phyloP scores from a whole-genome alignment of 53 echinoderm and acorn worm genomes.

The Henricia sp. region DNA sequence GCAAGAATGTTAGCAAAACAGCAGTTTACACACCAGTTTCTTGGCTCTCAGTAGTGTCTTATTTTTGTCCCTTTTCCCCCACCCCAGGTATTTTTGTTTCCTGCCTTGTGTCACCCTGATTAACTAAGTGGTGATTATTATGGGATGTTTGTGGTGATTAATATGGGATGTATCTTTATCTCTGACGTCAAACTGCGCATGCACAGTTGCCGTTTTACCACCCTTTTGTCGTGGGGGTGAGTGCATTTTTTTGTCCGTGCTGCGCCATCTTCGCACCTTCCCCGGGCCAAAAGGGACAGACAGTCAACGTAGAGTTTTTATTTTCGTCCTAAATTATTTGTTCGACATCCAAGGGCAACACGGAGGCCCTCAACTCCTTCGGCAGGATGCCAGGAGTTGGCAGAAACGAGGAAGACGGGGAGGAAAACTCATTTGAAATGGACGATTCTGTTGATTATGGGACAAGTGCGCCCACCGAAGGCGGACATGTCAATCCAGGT shows the following conservation, averaged over 20 bases:
- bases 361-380: slow-evolving; percentile 41
- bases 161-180: slow-evolving; percentile 98
- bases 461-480: slow-evolving; percentile 54
- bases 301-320: slow-evolving; percentile 13
- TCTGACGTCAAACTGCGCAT: slow-evolving; percentile 99
- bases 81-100: slow-evolving; percentile 57
- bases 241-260: slow-evolving; percentile 36
- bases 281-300: slow-evolving; percentile 46
- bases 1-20: slow-evolving; percentile 29
- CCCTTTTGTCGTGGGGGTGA: slow-evolving; percentile 99
- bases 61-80: slow-evolving; percentile 20
- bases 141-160: slow-evolving; percentile 98
- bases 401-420: slow-evolving; percentile 74
- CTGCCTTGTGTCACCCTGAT: slow-evolving; percentile 69
- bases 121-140: slow-evolving; percentile 97
- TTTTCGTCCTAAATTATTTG: slow-evolving; percentile 44
- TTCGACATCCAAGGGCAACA: slow-evolving; percentile 18
- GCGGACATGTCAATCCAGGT: slow-evolving; percentile 68
- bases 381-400: slow-evolving; percentile 74
- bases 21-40: background rate
- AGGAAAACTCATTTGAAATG: slow-evolving; percentile 74
- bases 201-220: slow-evolving; percentile 94
- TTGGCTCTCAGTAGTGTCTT: background rate
- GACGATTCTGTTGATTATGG: slow-evolving; percentile 80
- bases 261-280: slow-evolving; percentile 72